phyloP scores from a whole-genome alignment of 2,113 vertebrate species.

The Charina bottae region DNA sequence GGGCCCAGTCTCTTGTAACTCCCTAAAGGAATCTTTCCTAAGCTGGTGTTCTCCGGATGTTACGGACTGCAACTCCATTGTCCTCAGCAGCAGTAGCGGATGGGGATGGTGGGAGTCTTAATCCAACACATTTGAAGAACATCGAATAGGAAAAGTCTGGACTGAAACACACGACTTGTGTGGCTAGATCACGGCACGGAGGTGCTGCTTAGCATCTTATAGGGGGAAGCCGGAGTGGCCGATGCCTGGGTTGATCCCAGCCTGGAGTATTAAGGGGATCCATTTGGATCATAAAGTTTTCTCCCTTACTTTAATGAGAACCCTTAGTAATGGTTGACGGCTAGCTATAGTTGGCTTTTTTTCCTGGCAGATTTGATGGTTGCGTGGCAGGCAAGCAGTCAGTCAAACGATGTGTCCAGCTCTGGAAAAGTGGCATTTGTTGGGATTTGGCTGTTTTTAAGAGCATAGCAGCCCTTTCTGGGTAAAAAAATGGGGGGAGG shows the following conservation, averaged over 20 bases:
- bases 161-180: neutral
- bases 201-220: neutral
- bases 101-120: neutral
- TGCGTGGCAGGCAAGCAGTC: neutral
- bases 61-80: neutral
- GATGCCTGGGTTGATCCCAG: neutral
- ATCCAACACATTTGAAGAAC: neutral
- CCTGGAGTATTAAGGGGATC: neutral
- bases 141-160: too few species aligned
- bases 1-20: neutral
- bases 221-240: neutral
- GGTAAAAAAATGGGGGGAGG: too few species aligned
- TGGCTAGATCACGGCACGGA: neutral
- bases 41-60: neutral
- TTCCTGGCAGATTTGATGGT: slow-evolving; percentile 10
- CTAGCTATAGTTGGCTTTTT: neutral
- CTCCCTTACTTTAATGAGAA: neutral
- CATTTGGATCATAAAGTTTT: neutral
- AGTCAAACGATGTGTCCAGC: neutral
- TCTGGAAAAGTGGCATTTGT: neutral
- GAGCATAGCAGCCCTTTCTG: neutral
- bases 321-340: neutral
- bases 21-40: neutral
- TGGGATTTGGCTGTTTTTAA: neutral
- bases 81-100: neutral